Conservation (phyloP, 1,140 invertebrate genomes). For the Plutomurus gul region DNA sequence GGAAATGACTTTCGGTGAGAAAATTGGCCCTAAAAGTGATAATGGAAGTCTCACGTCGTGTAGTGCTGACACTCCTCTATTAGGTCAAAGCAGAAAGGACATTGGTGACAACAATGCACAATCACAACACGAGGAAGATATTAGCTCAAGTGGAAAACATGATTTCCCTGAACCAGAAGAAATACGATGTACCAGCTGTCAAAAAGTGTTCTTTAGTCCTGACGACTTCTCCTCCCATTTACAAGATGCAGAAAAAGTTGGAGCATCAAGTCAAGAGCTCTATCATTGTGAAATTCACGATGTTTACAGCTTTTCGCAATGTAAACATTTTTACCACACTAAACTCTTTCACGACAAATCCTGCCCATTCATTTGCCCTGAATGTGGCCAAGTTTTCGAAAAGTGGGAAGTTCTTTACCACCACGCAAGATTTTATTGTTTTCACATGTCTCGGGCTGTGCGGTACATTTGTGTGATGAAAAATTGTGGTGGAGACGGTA, state of each 20-base stretch:
- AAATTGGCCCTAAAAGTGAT: too few species aligned
- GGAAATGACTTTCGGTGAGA: too few species aligned
- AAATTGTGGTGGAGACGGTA: background rate
- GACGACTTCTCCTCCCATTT: background rate
- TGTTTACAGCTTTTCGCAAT: background rate
- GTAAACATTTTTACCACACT: background rate
- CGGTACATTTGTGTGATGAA: background rate
- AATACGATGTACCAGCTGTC: background rate
- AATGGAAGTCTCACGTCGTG: too few species aligned
- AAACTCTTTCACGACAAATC: background rate
- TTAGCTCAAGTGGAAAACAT: background rate
- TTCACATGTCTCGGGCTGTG: background rate
- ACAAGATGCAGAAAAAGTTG: background rate
- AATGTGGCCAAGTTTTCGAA: background rate
- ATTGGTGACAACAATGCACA: background rate
- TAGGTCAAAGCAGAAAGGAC: too few species aligned
- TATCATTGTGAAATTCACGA: background rate
- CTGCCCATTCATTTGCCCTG: background rate
- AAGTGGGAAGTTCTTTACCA: background rate
- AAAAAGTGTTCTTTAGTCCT: background rate
- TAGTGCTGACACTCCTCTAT: too few species aligned
- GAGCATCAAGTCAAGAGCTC: background rate
- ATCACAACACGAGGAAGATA: background rate
- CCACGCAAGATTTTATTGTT: background rate
- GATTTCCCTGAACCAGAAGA: too few species aligned